Evolutionary conservation across 2,113 vertebrate genomes (phyloP), one percentile per base, ranked within the genome.

Genomic region (Gopherus flavomarginatus): DNA sequence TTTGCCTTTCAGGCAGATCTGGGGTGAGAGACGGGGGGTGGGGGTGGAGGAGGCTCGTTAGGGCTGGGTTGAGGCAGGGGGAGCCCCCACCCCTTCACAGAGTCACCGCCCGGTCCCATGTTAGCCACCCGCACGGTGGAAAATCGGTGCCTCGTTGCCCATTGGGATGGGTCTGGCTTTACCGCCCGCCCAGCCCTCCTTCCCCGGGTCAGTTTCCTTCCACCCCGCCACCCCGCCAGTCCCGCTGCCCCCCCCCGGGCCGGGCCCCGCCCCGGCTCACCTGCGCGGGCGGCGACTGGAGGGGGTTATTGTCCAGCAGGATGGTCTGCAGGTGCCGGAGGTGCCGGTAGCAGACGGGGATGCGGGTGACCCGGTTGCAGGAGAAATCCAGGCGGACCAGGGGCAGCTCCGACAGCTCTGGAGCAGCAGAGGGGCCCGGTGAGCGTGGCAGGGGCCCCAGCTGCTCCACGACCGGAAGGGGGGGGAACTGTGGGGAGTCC

Each of bases 1-100:
- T 93, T 99, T 99, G 85, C 99, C 99, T 95, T 99, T 99, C 95
- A 99, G 98, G 97, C 99, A 99, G 94, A 99, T 98, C 98, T 99
- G 98, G 4, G 22, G 50, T 11, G 38, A 19, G 35, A 8, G 0
- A 1, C 2, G 5, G 17, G 44, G 44, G 44, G 14, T 5, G 0
- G 1, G 3, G 5, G 17, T 16, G 11, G 42, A 0, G 1, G 3
- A 3, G 17, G 22, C 11, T 38, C 22, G 27, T 65, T 21, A 11
- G n/a, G 6, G 29, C 6, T 14, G 17, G 3, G 59, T 52, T 80
- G 16, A 89, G 29, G 21, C 4, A 29, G 53, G n/a, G 14, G 31
- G 44, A 19, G 35, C 72, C 77, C 69, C 38, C 14, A 16, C 50
- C 50, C 50, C 50, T 14, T 50, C 14, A 50, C 50, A 14, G 16